These are phyloP conservation scores for Synanthedon formicaeformis DNA, from an alignment of 2,888 invertebrate species.

Conservation along the genomic window DNA sequence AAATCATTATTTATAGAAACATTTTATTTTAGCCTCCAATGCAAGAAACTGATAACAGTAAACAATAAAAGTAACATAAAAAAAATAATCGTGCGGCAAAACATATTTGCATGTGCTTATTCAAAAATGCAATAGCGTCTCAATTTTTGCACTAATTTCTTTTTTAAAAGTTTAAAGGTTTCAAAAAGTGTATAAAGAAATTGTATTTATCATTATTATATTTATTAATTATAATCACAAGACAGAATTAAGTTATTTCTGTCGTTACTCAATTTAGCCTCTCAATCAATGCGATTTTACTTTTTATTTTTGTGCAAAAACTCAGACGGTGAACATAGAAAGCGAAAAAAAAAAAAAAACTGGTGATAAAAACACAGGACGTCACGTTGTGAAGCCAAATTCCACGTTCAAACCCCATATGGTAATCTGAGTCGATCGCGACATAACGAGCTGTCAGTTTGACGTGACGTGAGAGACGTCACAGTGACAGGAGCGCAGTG, in stretches of 20 bases:
- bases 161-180: no score
- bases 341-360: conserved; percentile 20
- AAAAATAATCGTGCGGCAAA: not conserved
- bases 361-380: conserved; percentile 58
- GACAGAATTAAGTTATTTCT: no score
- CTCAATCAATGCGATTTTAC: no score
- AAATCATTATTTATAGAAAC: not conserved
- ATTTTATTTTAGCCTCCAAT: not conserved
- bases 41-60: not conserved
- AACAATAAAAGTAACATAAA: not conserved
- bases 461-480: conserved; percentile 13
- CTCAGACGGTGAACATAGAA: not conserved
- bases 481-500: conserved; percentile 20
- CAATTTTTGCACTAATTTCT: not conserved
- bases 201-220: no score
- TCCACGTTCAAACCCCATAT: conserved; percentile 83
- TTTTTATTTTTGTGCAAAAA: not conserved
- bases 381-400: conserved; percentile 56
- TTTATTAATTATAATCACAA: no score
- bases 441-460: conserved; percentile 16
- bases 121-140: not conserved
- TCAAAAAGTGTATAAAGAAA: no score
- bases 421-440: conserved; percentile 81
- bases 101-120: not conserved
- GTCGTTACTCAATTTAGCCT: no score